Base-by-base conservation (phyloP, 2,113 vertebrate species). In the Chaetorhynchus papuensis region DNA sequence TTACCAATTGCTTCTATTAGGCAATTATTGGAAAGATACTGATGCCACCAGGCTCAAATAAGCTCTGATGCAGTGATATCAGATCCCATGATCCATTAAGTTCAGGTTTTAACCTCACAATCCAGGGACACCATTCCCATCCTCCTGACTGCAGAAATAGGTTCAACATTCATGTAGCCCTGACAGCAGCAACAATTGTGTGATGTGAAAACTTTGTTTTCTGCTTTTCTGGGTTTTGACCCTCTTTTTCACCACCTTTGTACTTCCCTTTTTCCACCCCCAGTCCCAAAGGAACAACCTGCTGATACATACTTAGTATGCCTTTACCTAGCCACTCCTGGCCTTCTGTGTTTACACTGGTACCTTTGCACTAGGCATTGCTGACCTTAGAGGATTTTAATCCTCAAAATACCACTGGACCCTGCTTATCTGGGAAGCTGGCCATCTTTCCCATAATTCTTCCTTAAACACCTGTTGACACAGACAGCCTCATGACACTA, bases 401-500 rank as follows among this genome's bases (percentile, higher is more conserved):
- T 45, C 13, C 16, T 13, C 27, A 63, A 19, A 92, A 66, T 15
- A 75, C 10, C 21, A 59, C 23, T 93, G 19, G 9, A 41, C 1
- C 1, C 2, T 22, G 8, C 27, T 59, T 63, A 19, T 39, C 15
- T 59, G 5, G 0, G 0, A 83, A 21, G 50, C 31, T 63, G 3
- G 1, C 26, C 5, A 3, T 15, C 13, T 60, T 21, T 76, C 24
- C 27, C 6, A 6, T 42, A 69, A 42, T 16, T 80, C 2, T 14
- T 21, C 9, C 11, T 60, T 56, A 63, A 82, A 49, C 3, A 22
- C 2, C 17, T 27, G 3, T 11, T 27, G 35, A 17, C 23, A 26
- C 7, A 39, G 3, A 20, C 5, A 76, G 24, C 4, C 27, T 71
- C 11, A 3, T 27, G 15, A 10, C 27, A 60, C 13, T 39, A 24